A percentile compares a stretch with the other conserved stretches of the same genome.
phyloP scores from a whole-genome alignment of 1,140 invertebrate genomes.

The Apocrypta bakeri region DNA sequence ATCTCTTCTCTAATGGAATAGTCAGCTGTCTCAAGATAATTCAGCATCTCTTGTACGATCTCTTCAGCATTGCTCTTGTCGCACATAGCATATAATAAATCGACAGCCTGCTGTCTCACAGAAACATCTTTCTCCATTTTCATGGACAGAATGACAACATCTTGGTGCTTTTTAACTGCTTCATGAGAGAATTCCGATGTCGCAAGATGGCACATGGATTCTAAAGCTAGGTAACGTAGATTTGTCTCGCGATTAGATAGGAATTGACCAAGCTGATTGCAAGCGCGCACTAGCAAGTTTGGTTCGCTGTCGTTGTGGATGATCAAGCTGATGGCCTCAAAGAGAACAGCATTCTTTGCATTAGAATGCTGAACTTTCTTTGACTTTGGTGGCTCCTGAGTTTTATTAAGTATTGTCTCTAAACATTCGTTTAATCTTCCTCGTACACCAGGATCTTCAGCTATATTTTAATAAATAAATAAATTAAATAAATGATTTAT shows the following conservation, averaged over 20 bases:
- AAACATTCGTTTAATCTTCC: constrained; percentile 97
- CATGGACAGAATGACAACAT: constrained; percentile 98
- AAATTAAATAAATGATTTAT: not conserved
- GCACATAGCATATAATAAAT: constrained; percentile 99
- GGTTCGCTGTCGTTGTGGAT: constrained; percentile 99
- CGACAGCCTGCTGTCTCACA: constrained; percentile 98
- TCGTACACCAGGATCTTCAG: constrained; percentile 95
- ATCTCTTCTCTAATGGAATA: constrained; percentile 99
- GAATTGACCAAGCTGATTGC: constrained; percentile 99
- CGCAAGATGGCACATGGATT: constrained; percentile 99
- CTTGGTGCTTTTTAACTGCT: constrained; percentile 99
- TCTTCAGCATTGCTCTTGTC: constrained; percentile 99
- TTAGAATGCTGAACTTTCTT: constrained; percentile 99
- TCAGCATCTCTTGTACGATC: constrained; percentile 99
- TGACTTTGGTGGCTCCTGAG: constrained; percentile 99
- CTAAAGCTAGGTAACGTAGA: constrained; percentile 96
- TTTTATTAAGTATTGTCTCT: constrained; percentile 99
- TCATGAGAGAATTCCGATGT: constrained; percentile 99
- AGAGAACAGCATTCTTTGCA: constrained; percentile 99
- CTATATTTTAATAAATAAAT: constrained; percentile 54
- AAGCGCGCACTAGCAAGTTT: constrained; percentile 96
- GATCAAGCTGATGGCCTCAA: constrained; percentile 99
- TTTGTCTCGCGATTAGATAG: constrained; percentile 99
- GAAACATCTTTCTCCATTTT: constrained; percentile 99
- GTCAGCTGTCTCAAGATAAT: constrained; percentile 99